phyloP scores from a whole-genome alignment of 1,140 invertebrate genomes.

The Formica exsecta region DNA sequence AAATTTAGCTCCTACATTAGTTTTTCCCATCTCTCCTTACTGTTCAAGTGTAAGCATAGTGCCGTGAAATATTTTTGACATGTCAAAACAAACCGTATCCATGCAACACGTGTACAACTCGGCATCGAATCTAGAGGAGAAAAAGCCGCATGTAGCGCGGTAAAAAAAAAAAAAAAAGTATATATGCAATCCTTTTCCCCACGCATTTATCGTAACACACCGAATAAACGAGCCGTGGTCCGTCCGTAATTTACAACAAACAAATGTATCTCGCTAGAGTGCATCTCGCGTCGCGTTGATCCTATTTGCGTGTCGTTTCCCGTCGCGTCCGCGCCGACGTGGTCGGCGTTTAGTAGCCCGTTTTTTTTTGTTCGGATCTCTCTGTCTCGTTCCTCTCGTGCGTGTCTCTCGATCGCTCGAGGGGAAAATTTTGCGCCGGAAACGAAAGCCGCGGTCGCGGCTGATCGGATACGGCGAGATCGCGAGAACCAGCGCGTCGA shows the following conservation, averaged over 20 bases:
- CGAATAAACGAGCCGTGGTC: conserved; percentile 46
- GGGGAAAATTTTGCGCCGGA: conserved; percentile 13
- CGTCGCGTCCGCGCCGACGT: conserved; percentile 12
- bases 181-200: conserved; percentile 5
- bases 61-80: background rate
- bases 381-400: background rate
- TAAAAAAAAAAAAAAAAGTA: conserved; percentile 16
- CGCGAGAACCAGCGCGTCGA: conserved; percentile 31
- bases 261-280: conserved; percentile 47
- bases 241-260: conserved; percentile 58
- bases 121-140: conserved; percentile 6
- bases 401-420: background rate
- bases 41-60: background rate
- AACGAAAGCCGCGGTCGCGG: background rate
- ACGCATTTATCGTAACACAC: conserved; percentile 43
- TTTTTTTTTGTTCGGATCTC: background rate
- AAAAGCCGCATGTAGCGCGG: background rate
- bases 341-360: background rate
- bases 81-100: conserved; percentile 29
- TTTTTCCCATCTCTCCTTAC: background rate
- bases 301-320: conserved; percentile 45
- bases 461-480: conserved; percentile 30
- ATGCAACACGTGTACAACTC: background rate
- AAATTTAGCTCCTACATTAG: background rate
- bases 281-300: conserved; percentile 42